Evolutionary conservation across 2,113 vertebrate species (phyloP).

Genomic region (Plotosus lineatus): DNA sequence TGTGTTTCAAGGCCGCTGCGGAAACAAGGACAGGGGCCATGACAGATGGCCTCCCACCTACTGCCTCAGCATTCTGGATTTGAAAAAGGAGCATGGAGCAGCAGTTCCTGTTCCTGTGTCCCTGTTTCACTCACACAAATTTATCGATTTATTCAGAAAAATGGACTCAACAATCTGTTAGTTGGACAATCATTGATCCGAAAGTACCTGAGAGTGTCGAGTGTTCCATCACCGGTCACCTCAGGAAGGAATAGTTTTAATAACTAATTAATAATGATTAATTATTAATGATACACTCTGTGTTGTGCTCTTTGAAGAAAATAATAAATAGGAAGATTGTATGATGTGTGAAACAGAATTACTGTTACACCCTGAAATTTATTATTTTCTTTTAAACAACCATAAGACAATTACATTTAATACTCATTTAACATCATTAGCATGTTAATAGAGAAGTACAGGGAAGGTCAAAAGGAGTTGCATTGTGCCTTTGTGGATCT

Average conservation of each 20-base stretch:
- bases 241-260: background rate
- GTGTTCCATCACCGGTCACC: background rate
- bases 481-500: too few relatives aligned
- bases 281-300: background rate
- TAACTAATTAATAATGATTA: background rate
- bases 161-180: background rate
- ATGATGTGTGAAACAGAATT: background rate
- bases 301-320: background rate
- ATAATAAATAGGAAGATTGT: background rate
- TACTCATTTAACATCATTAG: too few relatives aligned
- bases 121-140: background rate
- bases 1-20: conserved; percentile 2
- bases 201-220: background rate
- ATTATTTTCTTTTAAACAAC: background rate
- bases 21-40: conserved; percentile 1
- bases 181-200: too few relatives aligned
- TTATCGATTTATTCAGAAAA: background rate
- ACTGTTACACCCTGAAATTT: background rate
- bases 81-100: background rate
- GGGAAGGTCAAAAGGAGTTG: too few relatives aligned
- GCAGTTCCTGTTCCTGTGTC: conserved; percentile 4
- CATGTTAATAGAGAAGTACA: too few relatives aligned
- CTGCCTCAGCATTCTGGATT: conserved; percentile 6
- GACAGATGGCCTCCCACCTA: conserved; percentile 38
- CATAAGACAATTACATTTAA: too few relatives aligned